A percentile compares a stretch with the other conserved stretches of the same genome.
phyloP scores from a whole-genome alignment of 37 sponge, comb jelly and placozoan species.

The Chondrosia reniformis region DNA sequence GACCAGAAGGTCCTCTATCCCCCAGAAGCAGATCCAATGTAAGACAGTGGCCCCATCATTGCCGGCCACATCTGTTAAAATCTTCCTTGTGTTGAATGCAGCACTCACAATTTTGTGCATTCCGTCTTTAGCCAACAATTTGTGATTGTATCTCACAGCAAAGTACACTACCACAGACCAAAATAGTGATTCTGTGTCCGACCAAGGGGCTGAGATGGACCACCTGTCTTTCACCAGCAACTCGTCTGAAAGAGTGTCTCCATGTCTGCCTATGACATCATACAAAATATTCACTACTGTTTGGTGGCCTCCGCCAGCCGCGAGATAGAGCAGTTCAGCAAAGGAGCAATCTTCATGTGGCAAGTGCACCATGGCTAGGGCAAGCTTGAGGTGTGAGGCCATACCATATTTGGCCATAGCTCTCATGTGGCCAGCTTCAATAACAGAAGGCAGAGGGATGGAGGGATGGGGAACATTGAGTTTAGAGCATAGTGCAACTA shows the following conservation, averaged over 20 bases:
- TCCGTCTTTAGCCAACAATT: not conserved
- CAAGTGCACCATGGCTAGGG: not conserved
- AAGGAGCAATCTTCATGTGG: not conserved
- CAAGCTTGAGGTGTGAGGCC: not conserved
- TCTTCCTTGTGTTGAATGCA: not conserved
- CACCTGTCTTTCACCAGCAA: not conserved
- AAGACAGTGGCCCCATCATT: slow-evolving; percentile 1
- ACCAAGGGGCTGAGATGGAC: slow-evolving; percentile 8
- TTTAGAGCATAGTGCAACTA: not conserved
- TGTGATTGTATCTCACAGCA: not conserved
- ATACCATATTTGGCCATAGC: slow-evolving; percentile 12
- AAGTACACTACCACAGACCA: slow-evolving; percentile 9
- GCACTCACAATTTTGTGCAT: slow-evolving; percentile 15
- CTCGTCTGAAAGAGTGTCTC: too few species aligned
- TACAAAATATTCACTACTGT: not conserved
- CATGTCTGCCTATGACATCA: too few species aligned
- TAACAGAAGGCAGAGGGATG: not conserved
- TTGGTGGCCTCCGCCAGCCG: not conserved
- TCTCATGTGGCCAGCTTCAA: not conserved
- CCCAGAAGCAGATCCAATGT: slow-evolving; percentile 65
- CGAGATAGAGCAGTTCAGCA: not conserved
- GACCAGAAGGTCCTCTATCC: slow-evolving; percentile 39
- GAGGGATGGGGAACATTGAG: not conserved
- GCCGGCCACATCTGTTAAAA: not conserved
- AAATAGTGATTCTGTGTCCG: slow-evolving; percentile 15